Percentiles rank a stretch among this genome's conserved stretches.
phyloP scores from a whole-genome alignment of 2,888 invertebrate species.

The Mythimna pallens region DNA sequence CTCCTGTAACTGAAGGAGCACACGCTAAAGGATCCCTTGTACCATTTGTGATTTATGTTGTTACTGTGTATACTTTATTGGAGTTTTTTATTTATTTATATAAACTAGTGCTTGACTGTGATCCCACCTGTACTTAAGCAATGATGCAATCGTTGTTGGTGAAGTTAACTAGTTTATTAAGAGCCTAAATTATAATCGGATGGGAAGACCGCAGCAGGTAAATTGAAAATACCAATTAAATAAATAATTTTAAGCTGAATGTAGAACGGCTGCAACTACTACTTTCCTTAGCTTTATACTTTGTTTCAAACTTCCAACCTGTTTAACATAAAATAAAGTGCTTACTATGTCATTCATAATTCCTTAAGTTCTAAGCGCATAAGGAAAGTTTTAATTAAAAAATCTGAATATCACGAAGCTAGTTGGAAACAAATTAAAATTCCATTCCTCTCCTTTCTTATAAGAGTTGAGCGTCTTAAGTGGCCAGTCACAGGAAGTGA shows the following conservation, averaged over 20 bases:
- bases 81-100: too few species aligned
- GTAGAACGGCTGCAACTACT: not conserved
- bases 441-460: slow-evolving; percentile 41
- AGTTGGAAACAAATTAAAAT: slow-evolving; percentile 49
- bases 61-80: too few species aligned
- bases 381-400: slow-evolving; percentile 58
- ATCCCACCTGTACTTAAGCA: too few species aligned
- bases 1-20: too few species aligned
- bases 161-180: too few species aligned
- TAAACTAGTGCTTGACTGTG: too few species aligned
- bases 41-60: too few species aligned
- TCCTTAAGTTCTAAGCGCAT: slow-evolving; percentile 33
- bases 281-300: not conserved
- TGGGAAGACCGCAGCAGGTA: too few species aligned
- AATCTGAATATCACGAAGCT: slow-evolving; percentile 41
- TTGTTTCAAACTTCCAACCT: slow-evolving; percentile 13
- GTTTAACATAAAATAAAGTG: slow-evolving; percentile 9
- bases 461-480: slow-evolving; percentile 46
- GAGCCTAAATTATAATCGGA: too few species aligned
- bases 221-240: too few species aligned
- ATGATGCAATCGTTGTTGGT: too few species aligned
- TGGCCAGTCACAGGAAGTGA: slow-evolving; percentile 44
- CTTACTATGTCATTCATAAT: slow-evolving; percentile 16
- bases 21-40: too few species aligned
- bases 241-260: not conserved